Conservation (phyloP, 2,797 vertebrate species). For the Acanthurus lineatus region DNA sequence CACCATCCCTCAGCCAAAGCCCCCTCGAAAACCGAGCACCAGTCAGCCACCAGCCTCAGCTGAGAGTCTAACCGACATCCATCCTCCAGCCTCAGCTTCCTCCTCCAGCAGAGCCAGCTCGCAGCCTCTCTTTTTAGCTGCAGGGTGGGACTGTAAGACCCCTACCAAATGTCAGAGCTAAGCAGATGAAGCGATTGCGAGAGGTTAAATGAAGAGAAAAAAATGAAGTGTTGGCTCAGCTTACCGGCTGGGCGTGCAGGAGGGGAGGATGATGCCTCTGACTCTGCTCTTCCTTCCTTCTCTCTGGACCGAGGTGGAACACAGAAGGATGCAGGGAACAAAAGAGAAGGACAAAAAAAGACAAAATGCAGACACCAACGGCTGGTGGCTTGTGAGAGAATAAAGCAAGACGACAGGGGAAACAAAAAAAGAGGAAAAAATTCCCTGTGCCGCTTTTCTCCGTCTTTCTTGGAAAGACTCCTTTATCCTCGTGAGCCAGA, state of each 20-base stretch:
- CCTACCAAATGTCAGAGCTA: slow-evolving; percentile 15
- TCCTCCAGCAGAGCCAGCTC: slow-evolving; percentile 29
- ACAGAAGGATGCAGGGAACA: slow-evolving; percentile 70
- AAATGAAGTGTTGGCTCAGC: slow-evolving; percentile 52
- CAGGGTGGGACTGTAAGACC: slow-evolving; percentile 56
- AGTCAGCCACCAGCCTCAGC: slow-evolving; percentile 38
- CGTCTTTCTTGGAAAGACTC: slow-evolving; percentile 64
- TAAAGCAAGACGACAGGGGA: slow-evolving; percentile 20
- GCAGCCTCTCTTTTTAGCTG: slow-evolving; percentile 38
- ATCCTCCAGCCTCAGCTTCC: slow-evolving; percentile 55
- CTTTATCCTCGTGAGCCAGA: slow-evolving; percentile 84
- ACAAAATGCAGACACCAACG: slow-evolving; percentile 42
- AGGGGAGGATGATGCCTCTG: slow-evolving; percentile 73
- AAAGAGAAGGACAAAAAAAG: slow-evolving; percentile 65
- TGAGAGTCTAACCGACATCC: slow-evolving; percentile 56
- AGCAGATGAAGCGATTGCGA: slow-evolving; percentile 23
- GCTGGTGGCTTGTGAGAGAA: slow-evolving; percentile 44
- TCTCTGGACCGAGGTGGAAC: slow-evolving; percentile 59
- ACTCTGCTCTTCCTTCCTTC: slow-evolving; percentile 74
- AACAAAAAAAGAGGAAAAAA: slow-evolving; percentile 29
- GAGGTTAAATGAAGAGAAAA: slow-evolving; percentile 25
- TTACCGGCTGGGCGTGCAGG: slow-evolving; percentile 83
- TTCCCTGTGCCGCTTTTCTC: slow-evolving; percentile 55
- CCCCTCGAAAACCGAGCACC: slow-evolving; percentile 16
- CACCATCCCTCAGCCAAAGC: slow-evolving; percentile 14